Evolutionary conservation across 2,113 vertebrate genomes (phyloP).

Genomic region (Malurus cyaneus): DNA sequence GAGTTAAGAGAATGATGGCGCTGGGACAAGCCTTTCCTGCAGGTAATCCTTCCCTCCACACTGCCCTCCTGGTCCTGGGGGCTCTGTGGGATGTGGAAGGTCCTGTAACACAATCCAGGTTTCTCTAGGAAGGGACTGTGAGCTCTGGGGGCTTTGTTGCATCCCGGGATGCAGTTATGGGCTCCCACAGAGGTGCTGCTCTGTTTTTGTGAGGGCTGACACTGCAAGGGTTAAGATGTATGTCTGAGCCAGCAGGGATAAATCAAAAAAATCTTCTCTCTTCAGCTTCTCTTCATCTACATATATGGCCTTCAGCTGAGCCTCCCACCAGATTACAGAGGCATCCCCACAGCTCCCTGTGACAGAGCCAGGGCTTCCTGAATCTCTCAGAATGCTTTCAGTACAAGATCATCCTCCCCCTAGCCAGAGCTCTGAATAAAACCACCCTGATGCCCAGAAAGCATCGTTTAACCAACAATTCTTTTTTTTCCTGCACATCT

Average conservation of each 20-base stretch:
- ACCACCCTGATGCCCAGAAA: background rate
- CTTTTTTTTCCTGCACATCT: background rate
- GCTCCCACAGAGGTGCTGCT: background rate
- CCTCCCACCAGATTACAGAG: background rate
- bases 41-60: background rate
- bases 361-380: conserved; percentile 10
- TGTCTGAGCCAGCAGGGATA: conserved; percentile 37
- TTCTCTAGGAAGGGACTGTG: background rate
- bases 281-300: conserved; percentile 43
- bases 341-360: background rate
- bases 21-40: background rate
- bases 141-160: background rate
- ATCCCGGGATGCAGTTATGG: fast-evolving
- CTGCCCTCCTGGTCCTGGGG: fast-evolving
- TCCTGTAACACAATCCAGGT: background rate
- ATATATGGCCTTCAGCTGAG: conserved; percentile 59
- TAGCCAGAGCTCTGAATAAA: conserved; percentile 4
- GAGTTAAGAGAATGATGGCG: background rate
- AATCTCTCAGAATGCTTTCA: conserved; percentile 27
- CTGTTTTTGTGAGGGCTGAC: background rate
- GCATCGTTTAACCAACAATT: fast-evolving
- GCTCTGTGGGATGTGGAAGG: background rate
- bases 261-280: conserved; percentile 25
- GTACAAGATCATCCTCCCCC: conserved; percentile 17
- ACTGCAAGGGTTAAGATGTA: conserved; percentile 12